Conservation (phyloP, 2,113 vertebrate genomes). For the Microcebus murinus region DNA sequence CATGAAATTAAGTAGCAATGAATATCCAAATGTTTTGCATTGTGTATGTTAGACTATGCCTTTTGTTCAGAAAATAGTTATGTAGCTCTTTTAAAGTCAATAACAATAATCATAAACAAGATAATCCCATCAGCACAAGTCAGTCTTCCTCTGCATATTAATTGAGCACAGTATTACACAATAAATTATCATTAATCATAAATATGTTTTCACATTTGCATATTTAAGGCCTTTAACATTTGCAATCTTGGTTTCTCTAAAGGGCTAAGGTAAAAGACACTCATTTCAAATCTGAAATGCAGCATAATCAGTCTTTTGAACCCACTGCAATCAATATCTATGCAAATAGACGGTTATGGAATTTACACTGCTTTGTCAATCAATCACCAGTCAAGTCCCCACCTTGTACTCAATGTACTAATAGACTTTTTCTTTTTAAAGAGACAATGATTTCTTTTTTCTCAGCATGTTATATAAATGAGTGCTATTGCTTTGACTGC, state of each 20-base stretch:
- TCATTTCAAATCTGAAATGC: constrained; percentile 64
- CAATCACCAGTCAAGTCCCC: constrained; percentile 34
- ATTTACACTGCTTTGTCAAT: constrained; percentile 67
- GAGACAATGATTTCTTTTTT: neutral
- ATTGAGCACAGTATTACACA: constrained; percentile 64
- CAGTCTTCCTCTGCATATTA: constrained; percentile 55
- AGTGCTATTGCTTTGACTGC: neutral
- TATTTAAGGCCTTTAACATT: constrained; percentile 62
- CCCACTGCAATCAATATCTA: constrained; percentile 70
- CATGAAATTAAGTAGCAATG: constrained; percentile 46
- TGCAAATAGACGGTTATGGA: constrained; percentile 64
- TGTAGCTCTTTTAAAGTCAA: constrained; percentile 58
- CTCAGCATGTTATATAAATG: neutral
- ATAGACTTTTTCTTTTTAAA: constrained; percentile 60
- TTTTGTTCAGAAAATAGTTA: constrained; percentile 64
- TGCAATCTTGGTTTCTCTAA: constrained; percentile 56
- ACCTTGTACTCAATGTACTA: constrained; percentile 31
- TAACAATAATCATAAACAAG: constrained; percentile 66
- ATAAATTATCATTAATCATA: constrained; percentile 71
- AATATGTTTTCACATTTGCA: constrained; percentile 56
- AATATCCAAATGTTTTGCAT: constrained; percentile 18
- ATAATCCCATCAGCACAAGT: constrained; percentile 56
- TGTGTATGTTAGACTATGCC: neutral
- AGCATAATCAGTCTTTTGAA: constrained; percentile 67
- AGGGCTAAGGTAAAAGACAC: constrained; percentile 53